phyloP scores from a whole-genome alignment of 2,888 invertebrate genomes.

The Salticus scenicus region DNA sequence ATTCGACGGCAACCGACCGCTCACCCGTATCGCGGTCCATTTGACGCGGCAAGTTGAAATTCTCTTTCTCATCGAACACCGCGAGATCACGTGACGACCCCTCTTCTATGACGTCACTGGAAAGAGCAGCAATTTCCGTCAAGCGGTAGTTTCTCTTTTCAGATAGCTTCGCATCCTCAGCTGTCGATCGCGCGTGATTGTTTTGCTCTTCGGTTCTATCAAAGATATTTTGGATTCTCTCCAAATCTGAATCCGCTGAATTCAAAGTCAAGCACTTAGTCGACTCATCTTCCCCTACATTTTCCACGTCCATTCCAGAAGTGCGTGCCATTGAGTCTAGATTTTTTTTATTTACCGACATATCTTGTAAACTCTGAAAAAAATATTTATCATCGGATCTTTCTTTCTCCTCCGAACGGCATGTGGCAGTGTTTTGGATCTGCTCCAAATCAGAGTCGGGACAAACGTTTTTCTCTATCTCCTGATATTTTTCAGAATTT shows the following conservation, averaged over 20 bases:
- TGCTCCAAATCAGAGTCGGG: not conserved
- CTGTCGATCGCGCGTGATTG: conserved; percentile 9
- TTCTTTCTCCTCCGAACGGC: not conserved
- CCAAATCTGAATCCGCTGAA: conserved; percentile 37
- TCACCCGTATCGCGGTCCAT: conserved; percentile 54
- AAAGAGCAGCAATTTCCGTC: conserved; percentile 29
- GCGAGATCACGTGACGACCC: conserved; percentile 19
- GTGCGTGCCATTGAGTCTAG: not conserved
- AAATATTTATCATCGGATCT: not conserved
- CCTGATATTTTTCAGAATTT: not conserved
- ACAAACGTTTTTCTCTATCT: not conserved
- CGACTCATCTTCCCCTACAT: not conserved
- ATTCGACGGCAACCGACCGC: conserved; percentile 43
- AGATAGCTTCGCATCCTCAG: conserved; percentile 22
- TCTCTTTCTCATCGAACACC: conserved; percentile 32
- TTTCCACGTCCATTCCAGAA: not conserved
- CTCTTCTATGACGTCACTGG: conserved; percentile 45
- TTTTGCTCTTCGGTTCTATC: conserved; percentile 28
- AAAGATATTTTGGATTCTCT: conserved; percentile 27
- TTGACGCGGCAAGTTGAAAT: conserved; percentile 23
- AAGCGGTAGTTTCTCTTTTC: conserved; percentile 24
- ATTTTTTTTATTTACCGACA: not conserved
- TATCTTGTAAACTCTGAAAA: not conserved
- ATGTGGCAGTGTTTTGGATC: not conserved
- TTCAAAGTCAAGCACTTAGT: not conserved